Evolutionary conservation across 2,113 vertebrate species (phyloP).

Genomic region (Alces alces): DNA sequence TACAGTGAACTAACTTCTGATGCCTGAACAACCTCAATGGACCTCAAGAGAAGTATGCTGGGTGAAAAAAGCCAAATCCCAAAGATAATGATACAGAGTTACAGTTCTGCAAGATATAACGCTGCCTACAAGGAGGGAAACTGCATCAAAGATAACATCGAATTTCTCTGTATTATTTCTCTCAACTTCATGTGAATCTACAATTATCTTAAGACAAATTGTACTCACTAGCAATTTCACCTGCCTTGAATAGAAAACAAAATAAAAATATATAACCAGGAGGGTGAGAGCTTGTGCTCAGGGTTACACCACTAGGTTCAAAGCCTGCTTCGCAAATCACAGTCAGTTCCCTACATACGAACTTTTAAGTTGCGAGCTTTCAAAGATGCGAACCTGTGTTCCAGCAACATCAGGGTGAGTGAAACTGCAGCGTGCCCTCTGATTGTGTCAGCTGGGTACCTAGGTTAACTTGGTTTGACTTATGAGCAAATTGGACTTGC

Average conservation of each 20-base stretch:
- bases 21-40: not conserved
- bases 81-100: not conserved
- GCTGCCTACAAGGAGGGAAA: not conserved
- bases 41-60: not conserved
- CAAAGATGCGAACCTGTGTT: not conserved
- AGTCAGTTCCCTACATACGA: not conserved
- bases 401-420: not conserved
- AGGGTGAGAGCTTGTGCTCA: not conserved
- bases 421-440: not conserved
- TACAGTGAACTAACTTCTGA: not conserved
- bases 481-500: not conserved
- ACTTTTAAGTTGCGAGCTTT: not conserved
- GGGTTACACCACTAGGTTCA: not conserved
- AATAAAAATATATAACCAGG: not conserved
- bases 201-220: not conserved
- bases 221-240: not conserved
- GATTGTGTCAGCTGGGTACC: not conserved
- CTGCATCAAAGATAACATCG: not conserved
- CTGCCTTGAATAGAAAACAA: not conserved
- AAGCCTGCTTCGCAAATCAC: not conserved
- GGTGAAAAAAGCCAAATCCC: not conserved
- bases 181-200: not conserved
- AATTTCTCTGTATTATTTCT: not conserved
- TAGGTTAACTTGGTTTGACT: not conserved
- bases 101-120: not conserved